Percentiles rank a stretch among this genome's conserved stretches.
Evolutionary conservation across 2,888 invertebrate species (phyloP).

Genomic region (Tenthredo mesomela): DNA sequence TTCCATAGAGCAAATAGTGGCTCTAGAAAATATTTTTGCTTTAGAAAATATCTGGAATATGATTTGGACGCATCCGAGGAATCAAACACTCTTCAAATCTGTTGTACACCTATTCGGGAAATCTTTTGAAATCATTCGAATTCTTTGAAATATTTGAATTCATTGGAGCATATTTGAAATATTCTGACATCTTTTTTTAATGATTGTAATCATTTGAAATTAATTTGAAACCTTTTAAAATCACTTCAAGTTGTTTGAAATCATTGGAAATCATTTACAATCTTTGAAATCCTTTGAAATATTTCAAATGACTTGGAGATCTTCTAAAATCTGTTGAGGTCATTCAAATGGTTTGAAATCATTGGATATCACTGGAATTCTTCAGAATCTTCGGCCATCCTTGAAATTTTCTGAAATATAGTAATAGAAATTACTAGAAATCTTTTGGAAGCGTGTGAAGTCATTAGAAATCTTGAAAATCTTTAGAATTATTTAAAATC

Average conservation of each 20-base stretch:
- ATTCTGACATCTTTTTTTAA: no score
- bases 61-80: background rate
- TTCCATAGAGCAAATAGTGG: slow-evolving; percentile 91
- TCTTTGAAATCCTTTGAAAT: no score
- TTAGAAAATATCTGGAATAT: background rate
- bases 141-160: background rate
- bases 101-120: background rate
- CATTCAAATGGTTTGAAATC: no score
- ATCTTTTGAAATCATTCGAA: background rate
- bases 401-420: no score
- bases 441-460: no score
- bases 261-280: background rate
- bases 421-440: no score
- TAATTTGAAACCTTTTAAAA: background rate
- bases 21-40: slow-evolving; percentile 77
- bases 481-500: no score
- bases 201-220: background rate
- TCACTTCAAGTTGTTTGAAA: background rate
- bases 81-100: background rate
- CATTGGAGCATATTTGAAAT: no score
- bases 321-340: no score
- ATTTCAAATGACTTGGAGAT: no score
- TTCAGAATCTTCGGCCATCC: no score
- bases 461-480: background rate
- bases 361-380: no score